These are phyloP conservation scores for Numida meleagris DNA, from an alignment of 2,113 vertebrate species.

Conservation along the genomic window DNA sequence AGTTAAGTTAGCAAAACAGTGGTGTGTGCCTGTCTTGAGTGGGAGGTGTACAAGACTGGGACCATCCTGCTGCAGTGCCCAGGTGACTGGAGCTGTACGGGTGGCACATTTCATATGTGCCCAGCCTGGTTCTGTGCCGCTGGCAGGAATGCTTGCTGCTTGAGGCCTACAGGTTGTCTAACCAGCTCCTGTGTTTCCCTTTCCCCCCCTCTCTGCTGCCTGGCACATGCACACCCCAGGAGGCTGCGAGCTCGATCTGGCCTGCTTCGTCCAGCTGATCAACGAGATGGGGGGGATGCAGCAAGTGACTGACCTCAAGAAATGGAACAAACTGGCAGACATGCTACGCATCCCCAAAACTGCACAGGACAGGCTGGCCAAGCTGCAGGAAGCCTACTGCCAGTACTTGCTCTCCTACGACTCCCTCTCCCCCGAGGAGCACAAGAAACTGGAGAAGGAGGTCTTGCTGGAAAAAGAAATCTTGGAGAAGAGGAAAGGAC, in stretches of 20 bases:
- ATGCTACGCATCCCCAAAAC: slow-evolving; percentile 96
- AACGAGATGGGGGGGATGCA: slow-evolving; percentile 99
- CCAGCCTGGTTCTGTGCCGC: background rate
- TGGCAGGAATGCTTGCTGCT: fast-evolving
- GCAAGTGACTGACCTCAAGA: slow-evolving; percentile 99
- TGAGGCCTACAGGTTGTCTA: background rate
- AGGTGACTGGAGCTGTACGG: background rate
- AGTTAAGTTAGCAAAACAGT: background rate
- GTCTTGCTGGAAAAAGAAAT: slow-evolving; percentile 95
- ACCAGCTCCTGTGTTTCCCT: slow-evolving; percentile 27
- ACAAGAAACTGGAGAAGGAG: slow-evolving; percentile 88
- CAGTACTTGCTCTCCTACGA: slow-evolving; percentile 99
- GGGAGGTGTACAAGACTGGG: fast-evolving
- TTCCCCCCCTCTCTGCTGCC: background rate
- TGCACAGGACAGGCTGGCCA: slow-evolving; percentile 98
- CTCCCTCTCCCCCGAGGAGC: slow-evolving; percentile 91
- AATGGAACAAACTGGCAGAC: slow-evolving; percentile 98
- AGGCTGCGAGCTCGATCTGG: slow-evolving; percentile 98
- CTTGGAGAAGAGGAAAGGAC: slow-evolving; percentile 92
- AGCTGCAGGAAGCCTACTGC: slow-evolving; percentile 98
- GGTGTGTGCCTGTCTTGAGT: fast-evolving
- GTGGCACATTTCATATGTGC: background rate
- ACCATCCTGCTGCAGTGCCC: background rate
- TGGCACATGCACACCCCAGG: slow-evolving; percentile 60
- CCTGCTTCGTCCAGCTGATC: slow-evolving; percentile 97